Conservation (phyloP, 1,140 invertebrate genomes). For the Samia ricini region DNA sequence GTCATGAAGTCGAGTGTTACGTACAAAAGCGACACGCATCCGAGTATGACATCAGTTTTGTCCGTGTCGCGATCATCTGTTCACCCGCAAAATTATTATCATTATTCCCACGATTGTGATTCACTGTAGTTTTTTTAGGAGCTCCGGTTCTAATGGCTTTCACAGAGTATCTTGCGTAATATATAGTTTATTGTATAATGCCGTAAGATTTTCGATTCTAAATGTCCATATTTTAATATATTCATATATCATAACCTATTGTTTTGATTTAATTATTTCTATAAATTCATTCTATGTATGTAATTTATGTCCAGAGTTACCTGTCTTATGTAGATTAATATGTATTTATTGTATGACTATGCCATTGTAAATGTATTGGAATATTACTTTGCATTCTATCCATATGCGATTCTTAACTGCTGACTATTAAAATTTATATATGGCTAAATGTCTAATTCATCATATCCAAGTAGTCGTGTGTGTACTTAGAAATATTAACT, state of each 20-base stretch:
- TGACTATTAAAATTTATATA: neutral
- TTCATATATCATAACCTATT: too few species aligned
- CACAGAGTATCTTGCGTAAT: slow-evolving; percentile 7
- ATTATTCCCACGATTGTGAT: slow-evolving; percentile 35
- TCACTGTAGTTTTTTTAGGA: slow-evolving; percentile 30
- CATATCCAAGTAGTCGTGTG: too few species aligned
- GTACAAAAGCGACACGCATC: slow-evolving; percentile 51
- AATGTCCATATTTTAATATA: too few species aligned
- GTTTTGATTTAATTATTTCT: too few species aligned
- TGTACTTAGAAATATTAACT: too few species aligned
- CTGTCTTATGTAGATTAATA: neutral
- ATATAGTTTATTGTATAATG: neutral
- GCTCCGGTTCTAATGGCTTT: slow-evolving; percentile 13
- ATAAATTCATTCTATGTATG: neutral
- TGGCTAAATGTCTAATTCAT: too few species aligned
- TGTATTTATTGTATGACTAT: neutral
- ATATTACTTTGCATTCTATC: neutral
- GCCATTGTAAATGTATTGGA: neutral
- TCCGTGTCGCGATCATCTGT: slow-evolving; percentile 45
- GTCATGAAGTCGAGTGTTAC: slow-evolving; percentile 62
- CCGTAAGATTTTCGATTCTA: too few species aligned
- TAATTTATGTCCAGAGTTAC: neutral
- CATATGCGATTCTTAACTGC: slow-evolving; percentile 2
- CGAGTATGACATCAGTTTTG: slow-evolving; percentile 66
- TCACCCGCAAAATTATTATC: slow-evolving; percentile 50